Conservation (phyloP, 2,888 invertebrate genomes). For the Leucania comma region DNA sequence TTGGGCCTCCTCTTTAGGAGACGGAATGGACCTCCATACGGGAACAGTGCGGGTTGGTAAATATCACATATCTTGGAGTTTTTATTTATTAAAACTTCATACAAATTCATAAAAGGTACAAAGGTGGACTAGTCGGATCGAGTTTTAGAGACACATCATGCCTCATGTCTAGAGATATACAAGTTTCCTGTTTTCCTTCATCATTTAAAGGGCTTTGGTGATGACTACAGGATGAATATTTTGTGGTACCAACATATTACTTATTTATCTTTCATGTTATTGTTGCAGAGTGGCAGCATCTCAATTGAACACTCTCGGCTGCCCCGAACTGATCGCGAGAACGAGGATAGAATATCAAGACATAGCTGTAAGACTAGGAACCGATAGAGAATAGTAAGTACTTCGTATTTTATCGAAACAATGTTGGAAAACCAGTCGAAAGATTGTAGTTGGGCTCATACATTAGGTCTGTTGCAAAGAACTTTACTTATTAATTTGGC, state of each 20-base stretch:
- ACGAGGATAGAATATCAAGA: conserved; percentile 98
- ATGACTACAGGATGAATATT: not conserved
- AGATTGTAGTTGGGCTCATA: not conserved
- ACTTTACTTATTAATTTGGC: not conserved
- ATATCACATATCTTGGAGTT: too few relatives aligned
- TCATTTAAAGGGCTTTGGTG: too few relatives aligned
- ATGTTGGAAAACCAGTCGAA: not conserved
- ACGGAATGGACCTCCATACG: too few relatives aligned
- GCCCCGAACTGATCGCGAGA: conserved; percentile 98
- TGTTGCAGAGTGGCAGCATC: conserved; percentile 97
- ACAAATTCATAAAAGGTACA: too few relatives aligned
- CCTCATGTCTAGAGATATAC: too few relatives aligned
- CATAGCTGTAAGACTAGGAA: conserved; percentile 98
- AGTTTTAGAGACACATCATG: too few relatives aligned
- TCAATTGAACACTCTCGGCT: conserved; percentile 98
- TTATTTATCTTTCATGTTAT: not conserved
- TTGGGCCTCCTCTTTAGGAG: too few relatives aligned
- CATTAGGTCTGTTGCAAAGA: not conserved
- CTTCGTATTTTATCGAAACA: conserved; percentile 3
- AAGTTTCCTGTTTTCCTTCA: too few relatives aligned
- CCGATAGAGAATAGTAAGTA: conserved; percentile 98
- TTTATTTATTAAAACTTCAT: too few relatives aligned
- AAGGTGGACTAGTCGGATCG: too few relatives aligned
- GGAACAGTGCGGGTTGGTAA: too few relatives aligned
- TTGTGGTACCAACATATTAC: not conserved